A percentile compares a stretch with the other conserved stretches of the same genome.
These are phyloP conservation scores for Austrolebias charrua DNA, from an alignment of 2,797 vertebrate species.

Conservation along the genomic window DNA sequence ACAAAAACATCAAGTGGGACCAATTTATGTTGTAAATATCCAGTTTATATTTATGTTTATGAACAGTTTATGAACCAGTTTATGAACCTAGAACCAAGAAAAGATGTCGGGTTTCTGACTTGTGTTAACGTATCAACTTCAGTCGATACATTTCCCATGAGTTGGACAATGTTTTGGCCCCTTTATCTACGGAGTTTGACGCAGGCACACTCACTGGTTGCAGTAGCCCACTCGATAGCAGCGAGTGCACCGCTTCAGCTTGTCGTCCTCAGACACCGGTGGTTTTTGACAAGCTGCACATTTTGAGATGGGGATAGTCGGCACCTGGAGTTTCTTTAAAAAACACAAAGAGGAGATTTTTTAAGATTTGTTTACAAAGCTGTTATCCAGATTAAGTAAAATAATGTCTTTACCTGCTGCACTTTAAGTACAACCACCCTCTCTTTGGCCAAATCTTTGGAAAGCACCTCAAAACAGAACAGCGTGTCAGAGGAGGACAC, in stretches of 20 bases:
- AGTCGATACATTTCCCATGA: too few relatives aligned
- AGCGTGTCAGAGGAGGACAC: constrained; percentile 87
- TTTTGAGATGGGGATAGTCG: constrained; percentile 89
- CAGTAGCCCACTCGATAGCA: constrained; percentile 98
- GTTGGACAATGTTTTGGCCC: too few relatives aligned
- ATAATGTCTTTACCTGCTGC: constrained; percentile 85
- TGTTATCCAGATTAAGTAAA: not conserved
- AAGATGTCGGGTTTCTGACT: too few relatives aligned
- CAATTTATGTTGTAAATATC: too few relatives aligned
- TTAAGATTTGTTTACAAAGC: not conserved
- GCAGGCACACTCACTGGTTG: constrained; percentile 88
- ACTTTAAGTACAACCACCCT: constrained; percentile 89
- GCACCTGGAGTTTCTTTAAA: constrained; percentile 88
- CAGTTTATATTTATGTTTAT: too few relatives aligned
- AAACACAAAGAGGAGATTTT: not conserved
- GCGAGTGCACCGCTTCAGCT: constrained; percentile 93
- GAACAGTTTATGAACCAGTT: too few relatives aligned
- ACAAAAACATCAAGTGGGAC: too few relatives aligned
- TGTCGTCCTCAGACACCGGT: constrained; percentile 91
- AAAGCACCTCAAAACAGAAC: constrained; percentile 95
- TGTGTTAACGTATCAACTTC: too few relatives aligned
- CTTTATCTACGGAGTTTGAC: too few relatives aligned
- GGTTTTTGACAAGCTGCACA: constrained; percentile 95
- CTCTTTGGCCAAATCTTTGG: constrained; percentile 93
- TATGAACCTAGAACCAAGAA: too few relatives aligned